Percentiles rank a stretch among this genome's conserved stretches.
Evolutionary conservation across 2,113 vertebrate genomes (phyloP).

Genomic region (Sorex fumeus): DNA sequence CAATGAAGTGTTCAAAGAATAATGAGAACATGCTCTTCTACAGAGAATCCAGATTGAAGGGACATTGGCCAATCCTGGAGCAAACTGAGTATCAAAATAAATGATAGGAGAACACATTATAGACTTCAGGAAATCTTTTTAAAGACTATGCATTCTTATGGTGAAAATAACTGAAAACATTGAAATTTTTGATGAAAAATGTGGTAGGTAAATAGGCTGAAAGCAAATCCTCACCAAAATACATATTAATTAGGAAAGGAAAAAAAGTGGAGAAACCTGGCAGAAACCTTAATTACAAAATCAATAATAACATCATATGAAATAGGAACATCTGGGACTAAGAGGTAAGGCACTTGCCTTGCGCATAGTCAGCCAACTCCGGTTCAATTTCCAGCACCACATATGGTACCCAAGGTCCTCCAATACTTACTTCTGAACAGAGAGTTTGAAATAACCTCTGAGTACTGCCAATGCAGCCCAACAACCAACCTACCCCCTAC

Average conservation of each 20-base stretch:
- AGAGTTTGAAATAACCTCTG: no score
- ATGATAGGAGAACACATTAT: neutral
- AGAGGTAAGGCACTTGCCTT: no score
- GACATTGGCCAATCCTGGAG: neutral
- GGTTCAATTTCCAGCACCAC: no score
- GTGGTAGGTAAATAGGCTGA: neutral
- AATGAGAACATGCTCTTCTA: neutral
- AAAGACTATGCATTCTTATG: neutral
- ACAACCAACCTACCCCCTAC: no score
- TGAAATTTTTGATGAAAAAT: neutral
- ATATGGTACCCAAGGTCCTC: no score
- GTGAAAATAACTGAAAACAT: neutral
- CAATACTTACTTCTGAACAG: no score
- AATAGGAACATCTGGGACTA: neutral
- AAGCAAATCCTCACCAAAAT: neutral
- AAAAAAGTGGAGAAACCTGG: conserved; percentile 1
- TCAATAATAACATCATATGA: neutral
- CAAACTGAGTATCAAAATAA: neutral
- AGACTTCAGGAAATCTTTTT: neutral
- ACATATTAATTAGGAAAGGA: conserved; percentile 8
- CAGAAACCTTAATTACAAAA: conserved; percentile 29
- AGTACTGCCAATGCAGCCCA: no score
- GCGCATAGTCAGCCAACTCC: no score
- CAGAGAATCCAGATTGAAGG: neutral
- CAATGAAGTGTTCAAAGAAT: neutral